Evolutionary conservation across 1,140 invertebrate species (phyloP), one percentile per base, ranked within the genome.

Genomic region (Piezodorus guildinii): DNA sequence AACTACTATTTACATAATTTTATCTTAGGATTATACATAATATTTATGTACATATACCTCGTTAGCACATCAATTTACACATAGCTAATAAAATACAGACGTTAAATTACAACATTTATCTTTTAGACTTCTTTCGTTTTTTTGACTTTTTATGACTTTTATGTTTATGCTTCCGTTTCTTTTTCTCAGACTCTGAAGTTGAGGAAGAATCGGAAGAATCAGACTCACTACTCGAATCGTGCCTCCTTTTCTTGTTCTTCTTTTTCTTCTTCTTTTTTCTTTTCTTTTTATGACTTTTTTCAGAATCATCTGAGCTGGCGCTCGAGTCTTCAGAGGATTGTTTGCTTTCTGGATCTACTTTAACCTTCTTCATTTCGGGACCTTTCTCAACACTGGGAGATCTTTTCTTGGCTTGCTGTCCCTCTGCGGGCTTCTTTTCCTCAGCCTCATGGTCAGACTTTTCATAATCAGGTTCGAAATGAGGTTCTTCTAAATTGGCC

Each of bases 101-200:
- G 34, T 10, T 39, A 39, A 39, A 39, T 39, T 39, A 8, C 16
- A 49, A 49, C 10, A 45, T 66, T 51, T 43, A 65, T 46, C 68
- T 66, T 64, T 70, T 71, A 21, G 66, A 63, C 65, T 70, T 70
- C 64, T 71, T 71, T 43, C 66, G 67, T 60, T 71, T 71, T 52
- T 69, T 70, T 0, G 67, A 59, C 16, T 68, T 67, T 45, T 68
- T 70, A 54, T 68, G 68, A 17, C 65, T 66, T 43, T 69, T 70
- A 45, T 69, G 68, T 52, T 69, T 69, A 5, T 70, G 66, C 51
- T 68, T 67, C 30, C 66, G 68, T 49, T 69, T 70, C 60, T 66
- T 67, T 39, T 62, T 66, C 34, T 66, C 68, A 17, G 68, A 68
- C 14, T 69, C 68, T 1, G 68, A 69, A 45, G 61, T 62, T 9